Base-by-base conservation (phyloP, 1,140 invertebrate species). In the Meloidogyne floridensis region DNA sequence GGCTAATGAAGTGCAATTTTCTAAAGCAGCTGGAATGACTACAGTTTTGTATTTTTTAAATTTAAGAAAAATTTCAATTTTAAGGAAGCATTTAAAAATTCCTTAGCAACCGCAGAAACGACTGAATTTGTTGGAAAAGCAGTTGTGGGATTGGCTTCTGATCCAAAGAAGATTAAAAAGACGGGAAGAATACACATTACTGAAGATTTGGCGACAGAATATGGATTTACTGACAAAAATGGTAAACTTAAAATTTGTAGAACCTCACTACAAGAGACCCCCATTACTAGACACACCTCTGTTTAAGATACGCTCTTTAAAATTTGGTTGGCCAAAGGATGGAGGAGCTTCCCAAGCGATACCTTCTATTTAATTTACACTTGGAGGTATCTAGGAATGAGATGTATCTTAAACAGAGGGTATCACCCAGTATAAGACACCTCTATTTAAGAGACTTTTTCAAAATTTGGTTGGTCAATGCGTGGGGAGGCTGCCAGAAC, bases 81-180 rank as follows among this genome's bases (percentile, higher is more conserved):
- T 43, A 51, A 83, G 82, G 51, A 65, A 15, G 11, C 83, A n/a
- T 72, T 83, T 51, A 75, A 83, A 15, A 53, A 47, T 15, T 54
- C 70, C 8, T 72, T 78, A 59, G 15, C n/a, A 65, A 47, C 4
- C 5, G 84, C 72, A 4, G 84, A 85, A 76, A 59, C 82, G 0
- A 47, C 84, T 47, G 84, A 85, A 56, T 85, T 85, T 77, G 81
- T 82, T n/a, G 84, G 84, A 11, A 85, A 85, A 42, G 84, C 84
- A 2, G 78, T 85, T 6, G 84, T 85, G 15, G 84, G 74, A 7
- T 43, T 85, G n/a, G 84, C 84, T 3, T n/a, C 3, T n/a, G 84
- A 85, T 59, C 32, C n/a, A 20, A 83, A 83, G 13, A 47, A 54
- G 13, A 42, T 80, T 42, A n/a, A 47, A 18, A 86, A 86, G 56